Evolutionary conservation across 1,140 invertebrate genomes (phyloP).

Genomic region (Drosophila azteca): DNA sequence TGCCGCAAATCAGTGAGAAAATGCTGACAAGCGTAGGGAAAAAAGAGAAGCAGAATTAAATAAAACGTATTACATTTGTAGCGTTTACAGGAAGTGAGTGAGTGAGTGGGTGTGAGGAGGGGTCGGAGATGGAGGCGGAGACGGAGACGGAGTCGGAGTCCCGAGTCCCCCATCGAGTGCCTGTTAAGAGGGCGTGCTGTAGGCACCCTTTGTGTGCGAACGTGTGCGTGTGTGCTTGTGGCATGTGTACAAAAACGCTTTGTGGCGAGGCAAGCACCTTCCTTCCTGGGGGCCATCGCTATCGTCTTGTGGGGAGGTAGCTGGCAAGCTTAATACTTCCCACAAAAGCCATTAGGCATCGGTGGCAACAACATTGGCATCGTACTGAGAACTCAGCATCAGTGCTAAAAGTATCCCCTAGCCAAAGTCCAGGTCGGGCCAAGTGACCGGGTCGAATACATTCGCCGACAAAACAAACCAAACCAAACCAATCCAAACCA

Average conservation of each 20-base stretch:
- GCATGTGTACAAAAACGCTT: constrained; percentile 62
- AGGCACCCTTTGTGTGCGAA: not conserved
- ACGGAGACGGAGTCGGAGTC: constrained; percentile 9
- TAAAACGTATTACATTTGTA: constrained; percentile 82
- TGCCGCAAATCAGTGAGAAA: constrained; percentile 75
- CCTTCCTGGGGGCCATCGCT: constrained; percentile 19
- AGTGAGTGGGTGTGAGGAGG: constrained; percentile 12
- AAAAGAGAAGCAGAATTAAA: constrained; percentile 58
- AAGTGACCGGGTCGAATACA: constrained; percentile 62
- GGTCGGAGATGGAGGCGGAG: not conserved
- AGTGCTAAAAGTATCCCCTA: constrained; percentile 34
- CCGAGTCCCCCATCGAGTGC: constrained; percentile 42
- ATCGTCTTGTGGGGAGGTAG: constrained; percentile 9
- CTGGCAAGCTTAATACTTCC: constrained; percentile 69
- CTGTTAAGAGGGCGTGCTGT: constrained; percentile 34
- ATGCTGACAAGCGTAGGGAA: constrained; percentile 70
- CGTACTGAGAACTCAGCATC: constrained; percentile 10
- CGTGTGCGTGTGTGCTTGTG: constrained; percentile 22
- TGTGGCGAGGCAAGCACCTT: constrained; percentile 50
- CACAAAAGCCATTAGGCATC: constrained; percentile 73
- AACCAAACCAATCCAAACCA: constrained; percentile 39
- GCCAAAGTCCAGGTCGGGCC: constrained; percentile 40
- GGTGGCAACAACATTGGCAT: not conserved
- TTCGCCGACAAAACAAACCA: constrained; percentile 29
- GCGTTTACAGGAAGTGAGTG: constrained; percentile 63